Conservation (phyloP, 1,140 invertebrate species). For the Leptestheria dahalacensis region DNA sequence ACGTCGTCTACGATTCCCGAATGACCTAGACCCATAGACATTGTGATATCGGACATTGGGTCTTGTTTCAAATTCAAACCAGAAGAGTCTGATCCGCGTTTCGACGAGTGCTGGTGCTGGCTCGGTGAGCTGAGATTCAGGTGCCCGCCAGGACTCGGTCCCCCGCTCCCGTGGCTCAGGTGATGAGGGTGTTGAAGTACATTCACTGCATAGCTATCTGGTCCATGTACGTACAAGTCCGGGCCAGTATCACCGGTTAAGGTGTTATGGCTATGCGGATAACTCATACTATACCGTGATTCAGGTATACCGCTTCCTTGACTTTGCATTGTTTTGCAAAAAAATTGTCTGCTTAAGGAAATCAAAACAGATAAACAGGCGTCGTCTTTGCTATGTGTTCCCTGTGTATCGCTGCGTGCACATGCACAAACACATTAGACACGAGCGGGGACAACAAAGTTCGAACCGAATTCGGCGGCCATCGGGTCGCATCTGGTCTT, state of each 20-base stretch:
- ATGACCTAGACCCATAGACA: slow-evolving; percentile 12
- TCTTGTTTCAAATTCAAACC: slow-evolving; percentile 14
- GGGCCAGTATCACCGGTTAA: slow-evolving; percentile 10
- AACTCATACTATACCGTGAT: slow-evolving; percentile 13
- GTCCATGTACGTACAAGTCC: slow-evolving; percentile 15
- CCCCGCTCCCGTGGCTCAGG: background rate
- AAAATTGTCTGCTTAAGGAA: background rate
- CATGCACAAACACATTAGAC: background rate
- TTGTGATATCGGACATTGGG: slow-evolving; percentile 9
- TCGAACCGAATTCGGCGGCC: slow-evolving; percentile 9
- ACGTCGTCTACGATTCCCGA: slow-evolving; percentile 1
- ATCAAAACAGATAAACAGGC: background rate
- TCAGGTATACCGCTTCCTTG: slow-evolving; percentile 14
- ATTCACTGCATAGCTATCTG: background rate
- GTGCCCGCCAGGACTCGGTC: slow-evolving; percentile 6
- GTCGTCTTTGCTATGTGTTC: too few relatives aligned
- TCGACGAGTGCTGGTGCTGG: slow-evolving; percentile 6
- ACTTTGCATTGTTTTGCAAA: slow-evolving; percentile 5
- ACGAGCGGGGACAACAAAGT: slow-evolving; percentile 6
- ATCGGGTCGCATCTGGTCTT: slow-evolving; percentile 8
- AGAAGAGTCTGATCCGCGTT: slow-evolving; percentile 6
- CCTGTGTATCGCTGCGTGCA: background rate
- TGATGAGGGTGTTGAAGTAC: slow-evolving; percentile 9
- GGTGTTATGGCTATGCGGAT: slow-evolving; percentile 1
- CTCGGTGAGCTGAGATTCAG: background rate